phyloP scores from a whole-genome alignment of 2,888 invertebrate genomes.

The Aromia moschata region DNA sequence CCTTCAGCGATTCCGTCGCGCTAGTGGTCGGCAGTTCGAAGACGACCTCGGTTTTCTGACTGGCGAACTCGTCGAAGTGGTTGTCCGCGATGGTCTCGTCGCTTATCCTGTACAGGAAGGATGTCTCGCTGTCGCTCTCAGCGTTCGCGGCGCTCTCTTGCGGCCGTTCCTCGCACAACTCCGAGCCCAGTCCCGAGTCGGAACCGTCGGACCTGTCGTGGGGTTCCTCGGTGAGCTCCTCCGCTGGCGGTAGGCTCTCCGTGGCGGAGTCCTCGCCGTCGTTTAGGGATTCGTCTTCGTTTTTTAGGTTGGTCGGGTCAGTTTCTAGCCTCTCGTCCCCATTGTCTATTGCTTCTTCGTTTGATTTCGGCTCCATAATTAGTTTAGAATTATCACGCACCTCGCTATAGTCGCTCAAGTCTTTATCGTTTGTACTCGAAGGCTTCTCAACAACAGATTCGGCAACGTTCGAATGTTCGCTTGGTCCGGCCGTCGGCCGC shows the following conservation, averaged over 20 bases:
- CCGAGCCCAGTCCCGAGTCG: slow-evolving; percentile 84
- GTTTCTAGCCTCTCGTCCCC: slow-evolving; percentile 30
- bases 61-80: slow-evolving; percentile 34
- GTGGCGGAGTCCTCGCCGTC: slow-evolving; percentile 73
- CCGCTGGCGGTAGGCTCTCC: slow-evolving; percentile 68
- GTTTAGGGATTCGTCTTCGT: slow-evolving; percentile 58
- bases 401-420: slow-evolving; percentile 38
- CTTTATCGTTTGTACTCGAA: slow-evolving; percentile 38
- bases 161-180: slow-evolving; percentile 71
- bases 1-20: slow-evolving; percentile 27
- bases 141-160: slow-evolving; percentile 48
- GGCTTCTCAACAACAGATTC: slow-evolving; percentile 34
- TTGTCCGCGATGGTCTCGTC: slow-evolving; percentile 36
- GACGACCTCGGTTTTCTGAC: slow-evolving; percentile 31
- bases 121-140: slow-evolving; percentile 66
- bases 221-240: slow-evolving; percentile 69
- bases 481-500: background rate
- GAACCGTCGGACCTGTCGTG: slow-evolving; percentile 80
- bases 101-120: slow-evolving; percentile 63
- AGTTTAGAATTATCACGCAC: slow-evolving; percentile 52
- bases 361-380: slow-evolving; percentile 49
- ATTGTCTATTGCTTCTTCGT: slow-evolving; percentile 47
- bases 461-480: slow-evolving; percentile 1
- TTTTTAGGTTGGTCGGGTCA: slow-evolving; percentile 26
- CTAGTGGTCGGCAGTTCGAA: slow-evolving; percentile 46